Base-by-base conservation (phyloP, 2,888 invertebrate species). In the Isoperla grammatica region DNA sequence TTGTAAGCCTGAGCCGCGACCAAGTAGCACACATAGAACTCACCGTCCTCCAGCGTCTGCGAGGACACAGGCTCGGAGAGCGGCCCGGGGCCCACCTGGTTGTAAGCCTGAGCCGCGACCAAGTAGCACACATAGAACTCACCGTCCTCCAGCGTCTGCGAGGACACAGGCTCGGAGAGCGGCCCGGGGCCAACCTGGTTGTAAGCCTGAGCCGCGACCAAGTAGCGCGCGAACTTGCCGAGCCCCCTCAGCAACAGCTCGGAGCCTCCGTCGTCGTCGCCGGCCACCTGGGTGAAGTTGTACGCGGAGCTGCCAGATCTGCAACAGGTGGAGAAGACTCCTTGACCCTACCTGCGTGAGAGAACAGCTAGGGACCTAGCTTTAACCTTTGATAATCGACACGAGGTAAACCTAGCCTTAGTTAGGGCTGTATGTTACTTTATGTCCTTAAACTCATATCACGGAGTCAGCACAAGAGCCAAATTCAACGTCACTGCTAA, bases 101-200 rank as follows among this genome's bases (percentile, higher is more conserved):
- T 87, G 70, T 85, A 86, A 1, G 87, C 87, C 71, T 87, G 86
- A 40, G 85, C 83, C 12, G 86, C 85, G 42, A 87, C 78, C 29
- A 81, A 81, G 56, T 63, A 63, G 29, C 50, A 37, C n/a, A n/a
- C n/a, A n/a, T n/a, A n/a, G n/a, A n/a, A n/a, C n/a, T 73, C 71
- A 87, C 87, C 86, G 72, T 87, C 87, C 73, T 88, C 87, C 76
- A 86, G 78, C 11, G 87, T 87, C 73, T 86, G 85, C 0, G 84
- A 82, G 2, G 82, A 79, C 19, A 81, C 77, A 12, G 85, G 82
- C 66, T 86, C 86, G 0, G 85, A 85, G 1, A 86, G 74, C 1
- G 87, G 1, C 2, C 87, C 87, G 6, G 85, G 81, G 1, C 87
- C 87, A 22, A 87, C 82, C 73, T 86, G 85, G 72, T 88, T 88